Base-by-base conservation (phyloP, 2,113 vertebrate species). In the Centrocercus urophasianus region DNA sequence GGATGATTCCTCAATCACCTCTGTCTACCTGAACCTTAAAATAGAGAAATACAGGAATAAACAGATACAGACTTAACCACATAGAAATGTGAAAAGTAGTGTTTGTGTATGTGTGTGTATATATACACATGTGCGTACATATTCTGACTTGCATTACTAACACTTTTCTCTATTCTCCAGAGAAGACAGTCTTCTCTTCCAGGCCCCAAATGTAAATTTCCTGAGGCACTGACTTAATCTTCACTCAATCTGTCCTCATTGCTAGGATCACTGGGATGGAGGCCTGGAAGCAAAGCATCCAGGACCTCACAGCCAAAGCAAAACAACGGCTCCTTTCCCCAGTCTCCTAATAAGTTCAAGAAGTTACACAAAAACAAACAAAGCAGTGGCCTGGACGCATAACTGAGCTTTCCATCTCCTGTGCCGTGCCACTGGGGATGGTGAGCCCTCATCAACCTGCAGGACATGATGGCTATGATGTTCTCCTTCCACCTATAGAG, bases 251-350 rank as follows among this genome's bases (percentile, higher is more conserved):
- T 88, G 48, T 61, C 70, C 91, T 86, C 83, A 60, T 78, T 0
- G 0, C 54, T 48, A 45, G 71, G 60, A 93, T 97, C 67, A 74
- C 38, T 76, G 76, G 71, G 74, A 91, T 3, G 3, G 82, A 91
- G 65, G 82, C 69, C 74, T 89, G 30, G 60, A 92, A 89, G 67
- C 3, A 3, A 81, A 89, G 83, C 88, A 88, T 70, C 79, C 59
- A 82, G 65, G 88, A 87, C 63, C 93, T 93, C 82, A 85, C 91
- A 95, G 95, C 91, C 87, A 86, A 93, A 95, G 87, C 74, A 89
- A 96, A 96, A 95, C 93, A 95, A 93, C 45, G 56, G 64, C 89
- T 93, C 91, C 80, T 90, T 95, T 92, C 92, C 94, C 70, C 74
- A 84, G 66, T 40, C 66, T 90, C 74, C 66, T 93, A 95, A 90